A percentile compares a stretch with the other conserved stretches of the same genome.
Evolutionary conservation across 2,888 invertebrate genomes (phyloP).

Genomic region (Ashinkailepas kermadecensis): DNA sequence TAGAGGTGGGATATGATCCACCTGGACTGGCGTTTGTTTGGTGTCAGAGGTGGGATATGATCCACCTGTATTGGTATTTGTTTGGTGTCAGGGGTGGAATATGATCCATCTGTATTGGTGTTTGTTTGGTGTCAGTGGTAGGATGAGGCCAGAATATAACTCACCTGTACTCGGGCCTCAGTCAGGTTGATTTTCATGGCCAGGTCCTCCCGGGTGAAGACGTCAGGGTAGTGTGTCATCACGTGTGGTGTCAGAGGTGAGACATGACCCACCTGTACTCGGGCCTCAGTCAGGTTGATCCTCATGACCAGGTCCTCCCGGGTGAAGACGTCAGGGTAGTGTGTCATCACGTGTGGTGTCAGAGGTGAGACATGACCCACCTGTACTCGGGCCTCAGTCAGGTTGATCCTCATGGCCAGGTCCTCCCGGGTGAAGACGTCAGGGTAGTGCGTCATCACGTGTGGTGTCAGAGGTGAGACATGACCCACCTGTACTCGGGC

Average conservation of each 20-base stretch:
- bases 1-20: not conserved
- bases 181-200: conserved; percentile 91
- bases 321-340: conserved; percentile 96
- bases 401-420: conserved; percentile 86
- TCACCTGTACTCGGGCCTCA: conserved; percentile 53
- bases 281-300: conserved; percentile 84
- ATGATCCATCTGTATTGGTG: no score
- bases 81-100: no score
- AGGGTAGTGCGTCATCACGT: conserved; percentile 96
- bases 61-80: no score
- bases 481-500: conserved; percentile 29
- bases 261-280: not conserved
- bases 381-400: conserved; percentile 55
- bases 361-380: no score
- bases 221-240: conserved; percentile 96
- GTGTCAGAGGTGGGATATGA: no score
- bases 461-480: no score
- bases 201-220: conserved; percentile 87
- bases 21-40: conserved; percentile 27
- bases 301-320: conserved; percentile 88
- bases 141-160: no score
- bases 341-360: conserved; percentile 93
- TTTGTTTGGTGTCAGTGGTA: no score
- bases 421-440: conserved; percentile 94
- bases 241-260: no score